Evolutionary conservation across 2,113 vertebrate species (phyloP).

Genomic region (Corythornis madagascariensis): DNA sequence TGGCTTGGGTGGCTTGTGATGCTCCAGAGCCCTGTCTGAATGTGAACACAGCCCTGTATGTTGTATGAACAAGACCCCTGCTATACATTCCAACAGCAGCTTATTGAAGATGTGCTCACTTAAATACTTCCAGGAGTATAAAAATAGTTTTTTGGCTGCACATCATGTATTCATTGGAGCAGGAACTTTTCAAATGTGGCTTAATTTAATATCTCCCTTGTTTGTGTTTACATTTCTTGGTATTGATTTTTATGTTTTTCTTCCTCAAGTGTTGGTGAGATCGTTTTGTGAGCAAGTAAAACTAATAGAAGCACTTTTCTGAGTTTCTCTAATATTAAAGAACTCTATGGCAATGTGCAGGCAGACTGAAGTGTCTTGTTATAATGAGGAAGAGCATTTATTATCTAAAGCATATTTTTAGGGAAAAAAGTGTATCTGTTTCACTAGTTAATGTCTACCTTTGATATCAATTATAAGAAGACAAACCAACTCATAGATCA

Average conservation of each 20-base stretch:
- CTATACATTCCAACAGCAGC: conserved; percentile 20
- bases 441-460: background rate
- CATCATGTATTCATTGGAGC: conserved; percentile 37
- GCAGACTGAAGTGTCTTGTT: background rate
- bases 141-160: conserved; percentile 64
- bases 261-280: background rate
- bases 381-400: background rate
- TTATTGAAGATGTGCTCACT: conserved; percentile 47
- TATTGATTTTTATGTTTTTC: conserved; percentile 52
- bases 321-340: background rate
- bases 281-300: background rate
- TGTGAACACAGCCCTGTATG: background rate
- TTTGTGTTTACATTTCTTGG: conserved; percentile 56
- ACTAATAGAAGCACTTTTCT: background rate
- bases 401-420: background rate
- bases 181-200: conserved; percentile 37
- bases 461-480: background rate
- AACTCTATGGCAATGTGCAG: background rate
- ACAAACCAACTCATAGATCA: background rate
- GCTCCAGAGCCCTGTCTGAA: background rate
- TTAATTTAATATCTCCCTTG: conserved; percentile 58
- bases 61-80: background rate
- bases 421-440: background rate
- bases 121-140: conserved; percentile 47
- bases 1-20: background rate